Base-by-base conservation (phyloP, 2,797 vertebrate genomes). In the Platyrinchus mystaceus region DNA sequence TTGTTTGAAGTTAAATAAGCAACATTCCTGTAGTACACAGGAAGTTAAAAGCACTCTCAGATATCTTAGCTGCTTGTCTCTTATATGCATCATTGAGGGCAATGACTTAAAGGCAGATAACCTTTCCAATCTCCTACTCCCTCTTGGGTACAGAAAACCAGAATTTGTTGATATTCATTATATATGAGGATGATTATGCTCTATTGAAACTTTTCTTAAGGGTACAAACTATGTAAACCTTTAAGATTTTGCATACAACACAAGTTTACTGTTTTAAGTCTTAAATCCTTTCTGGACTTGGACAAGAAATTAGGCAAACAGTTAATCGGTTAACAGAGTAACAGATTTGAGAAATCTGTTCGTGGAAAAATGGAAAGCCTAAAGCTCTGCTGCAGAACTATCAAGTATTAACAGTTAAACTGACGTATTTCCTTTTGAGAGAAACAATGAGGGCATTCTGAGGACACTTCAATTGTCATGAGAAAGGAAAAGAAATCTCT, bases 371-470 rank as follows among this genome's bases (percentile, higher is more conserved):
- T 3, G 24, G 60, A 84, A 88, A 90, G 58, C 13, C 20, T 77
- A 53, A 53, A 86, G 34, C 16, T 86, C 52, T 74, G 39, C 44
- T 41, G 50, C 17, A 58, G 59, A 83, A 71, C 24, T 59, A 74
- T 71, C 12, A 66, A 62, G 28, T 14, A 43, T 24, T 44, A 86
- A 71, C 27, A 71, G 23, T 14, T 55, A 36, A 89, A 64, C n/a
- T 75, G 27, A 47, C 32, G 5, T 5, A 60, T 75, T 81, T 78
- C 43, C 68, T 66, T 79, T 56, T 1, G 2, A 50, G 59, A 69
- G 36, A 69, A 67, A 63, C 2, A 26, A 56, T 0, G 1, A 0
- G 0, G 0, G 27, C 7, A 37, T 32, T 75, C 5, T 3, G 26
- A 70, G 63, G 32, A 4, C 36, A 63, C 24, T 84, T 55, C 30